A percentile compares a stretch with the other conserved stretches of the same genome.
phyloP scores from a whole-genome alignment of 2,113 vertebrate species.

The Girardinichthys multiradiatus region DNA sequence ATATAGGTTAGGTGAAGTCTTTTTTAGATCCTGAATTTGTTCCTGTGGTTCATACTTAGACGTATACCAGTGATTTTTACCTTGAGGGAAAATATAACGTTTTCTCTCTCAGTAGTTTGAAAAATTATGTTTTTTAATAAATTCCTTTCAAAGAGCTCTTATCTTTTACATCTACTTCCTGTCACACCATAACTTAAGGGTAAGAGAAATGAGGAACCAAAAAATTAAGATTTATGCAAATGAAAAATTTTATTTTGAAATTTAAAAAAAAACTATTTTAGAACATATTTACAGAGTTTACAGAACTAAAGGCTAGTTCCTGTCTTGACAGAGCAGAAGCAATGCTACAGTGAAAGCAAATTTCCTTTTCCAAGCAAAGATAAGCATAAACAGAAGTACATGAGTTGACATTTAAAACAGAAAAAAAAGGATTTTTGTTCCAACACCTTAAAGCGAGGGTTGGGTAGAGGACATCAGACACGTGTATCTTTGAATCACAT shows the following conservation, averaged over 20 bases:
- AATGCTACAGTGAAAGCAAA: not conserved
- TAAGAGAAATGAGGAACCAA: not conserved
- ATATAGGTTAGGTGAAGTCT: not conserved
- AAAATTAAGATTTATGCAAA: not conserved
- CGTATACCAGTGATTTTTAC: not conserved
- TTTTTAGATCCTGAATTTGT: not conserved
- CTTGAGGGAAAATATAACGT: not conserved
- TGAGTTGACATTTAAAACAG: not conserved
- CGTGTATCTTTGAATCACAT: not conserved
- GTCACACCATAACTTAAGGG: not conserved
- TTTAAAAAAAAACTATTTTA: not conserved
- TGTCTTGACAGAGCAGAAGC: not conserved
- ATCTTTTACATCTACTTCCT: constrained; percentile 26
- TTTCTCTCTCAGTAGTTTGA: not conserved
- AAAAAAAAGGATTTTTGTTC: not conserved
- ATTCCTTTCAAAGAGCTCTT: not conserved
- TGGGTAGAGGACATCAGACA: not conserved
- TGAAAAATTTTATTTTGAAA: not conserved
- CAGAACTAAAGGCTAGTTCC: not conserved
- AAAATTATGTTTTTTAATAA: too few relatives aligned
- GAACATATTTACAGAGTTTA: not conserved
- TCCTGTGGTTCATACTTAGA: not conserved
- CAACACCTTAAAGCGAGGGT: not conserved
- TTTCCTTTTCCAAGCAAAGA: not conserved
- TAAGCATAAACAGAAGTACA: not conserved